A percentile compares a stretch with the other conserved stretches of the same genome.
These are phyloP conservation scores for Enteromius trimaculatus DNA, from an alignment of 2,797 vertebrate genomes.

Conservation along the genomic window DNA sequence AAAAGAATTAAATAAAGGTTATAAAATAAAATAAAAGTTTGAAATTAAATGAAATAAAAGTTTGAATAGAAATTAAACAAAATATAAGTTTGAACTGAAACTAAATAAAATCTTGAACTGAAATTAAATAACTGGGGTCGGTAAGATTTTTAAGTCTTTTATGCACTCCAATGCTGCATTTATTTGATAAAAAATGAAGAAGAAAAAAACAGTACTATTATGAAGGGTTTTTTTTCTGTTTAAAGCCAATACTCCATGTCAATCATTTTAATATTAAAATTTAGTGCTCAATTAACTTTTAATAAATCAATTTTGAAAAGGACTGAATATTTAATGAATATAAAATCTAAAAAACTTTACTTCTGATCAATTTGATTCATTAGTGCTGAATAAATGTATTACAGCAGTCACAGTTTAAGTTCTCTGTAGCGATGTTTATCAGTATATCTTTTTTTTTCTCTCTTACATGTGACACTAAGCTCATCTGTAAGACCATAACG, in stretches of 20 bases:
- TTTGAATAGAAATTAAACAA: neutral
- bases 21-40: neutral
- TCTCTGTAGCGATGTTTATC: neutral
- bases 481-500: neutral
- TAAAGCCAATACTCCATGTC: neutral
- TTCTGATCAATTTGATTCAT: neutral
- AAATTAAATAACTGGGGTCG: neutral
- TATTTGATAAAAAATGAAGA: neutral
- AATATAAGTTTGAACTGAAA: neutral
- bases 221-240: neutral
- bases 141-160: neutral
- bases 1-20: neutral
- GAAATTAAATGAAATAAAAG: neutral
- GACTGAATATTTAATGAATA: neutral
- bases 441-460: neutral
- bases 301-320: neutral
- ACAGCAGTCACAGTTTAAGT: neutral
- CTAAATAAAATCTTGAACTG: neutral
- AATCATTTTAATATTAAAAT: neutral
- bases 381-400: neutral
- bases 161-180: neutral
- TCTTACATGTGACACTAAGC: conserved; percentile 9
- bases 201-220: neutral
- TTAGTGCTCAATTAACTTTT: neutral
- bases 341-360: neutral